These are phyloP conservation scores for Drosophila setosimentum DNA, from an alignment of 2,888 invertebrate species.

Conservation along the genomic window DNA sequence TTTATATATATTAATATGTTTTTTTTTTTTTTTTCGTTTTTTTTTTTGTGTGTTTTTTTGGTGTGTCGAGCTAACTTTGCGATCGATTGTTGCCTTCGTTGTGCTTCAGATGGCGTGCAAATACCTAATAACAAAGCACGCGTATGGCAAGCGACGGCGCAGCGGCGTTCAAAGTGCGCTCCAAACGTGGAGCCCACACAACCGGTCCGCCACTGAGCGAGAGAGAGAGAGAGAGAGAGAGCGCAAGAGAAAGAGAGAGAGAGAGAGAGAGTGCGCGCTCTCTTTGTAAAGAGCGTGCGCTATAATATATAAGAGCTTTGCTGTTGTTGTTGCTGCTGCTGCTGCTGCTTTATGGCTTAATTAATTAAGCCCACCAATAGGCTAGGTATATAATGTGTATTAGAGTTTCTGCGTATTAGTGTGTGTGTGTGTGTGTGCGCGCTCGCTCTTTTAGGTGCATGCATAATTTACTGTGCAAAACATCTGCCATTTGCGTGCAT, in stretches of 20 bases:
- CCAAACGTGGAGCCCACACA: constrained; percentile 75
- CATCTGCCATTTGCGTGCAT: constrained; percentile 62
- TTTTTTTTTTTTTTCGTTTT: constrained; percentile 32
- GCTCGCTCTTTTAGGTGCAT: constrained; percentile 15
- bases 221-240: constrained; percentile 7
- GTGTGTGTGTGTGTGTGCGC: background rate
- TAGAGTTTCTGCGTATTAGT: background rate
- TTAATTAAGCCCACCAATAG: constrained; percentile 57
- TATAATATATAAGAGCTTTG: constrained; percentile 35
- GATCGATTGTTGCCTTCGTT: constrained; percentile 80
- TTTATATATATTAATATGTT: background rate
- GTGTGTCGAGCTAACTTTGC: constrained; percentile 69
- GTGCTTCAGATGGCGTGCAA: constrained; percentile 85
- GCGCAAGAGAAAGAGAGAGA: constrained; percentile 3
- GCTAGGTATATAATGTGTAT: constrained; percentile 20
- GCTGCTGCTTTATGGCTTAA: constrained; percentile 72
- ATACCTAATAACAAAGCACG: constrained; percentile 83
- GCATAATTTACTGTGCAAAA: constrained; percentile 58
- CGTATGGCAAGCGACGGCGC: constrained; percentile 77
- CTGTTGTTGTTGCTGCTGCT: constrained; percentile 1
- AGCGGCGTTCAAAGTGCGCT: constrained; percentile 61
- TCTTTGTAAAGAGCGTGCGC: constrained; percentile 46
- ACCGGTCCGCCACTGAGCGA: constrained; percentile 56
- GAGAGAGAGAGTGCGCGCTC: constrained; percentile 8
- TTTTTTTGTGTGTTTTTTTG: constrained; percentile 51